Evolutionary conservation across 2,113 vertebrate genomes (phyloP), one percentile per base, ranked within the genome.

Genomic region (Synchiropus splendidus): DNA sequence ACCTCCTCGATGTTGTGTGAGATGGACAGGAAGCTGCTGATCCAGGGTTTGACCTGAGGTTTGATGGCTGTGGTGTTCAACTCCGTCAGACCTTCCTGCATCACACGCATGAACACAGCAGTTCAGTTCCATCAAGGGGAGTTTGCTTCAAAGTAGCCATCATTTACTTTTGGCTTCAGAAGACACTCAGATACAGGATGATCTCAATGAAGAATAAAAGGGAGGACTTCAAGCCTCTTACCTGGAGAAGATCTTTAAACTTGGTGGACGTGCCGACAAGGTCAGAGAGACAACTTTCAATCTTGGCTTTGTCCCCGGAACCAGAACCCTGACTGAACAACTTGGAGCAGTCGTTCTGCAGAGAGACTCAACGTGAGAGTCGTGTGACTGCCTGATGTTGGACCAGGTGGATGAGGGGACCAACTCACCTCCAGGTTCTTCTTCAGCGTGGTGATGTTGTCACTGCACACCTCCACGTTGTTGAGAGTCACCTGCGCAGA

Each of bases 1-100:
- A 97, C 95, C 92, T 99, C 95, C 67, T 99, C 94, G 0, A 99
- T 97, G 74, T 96, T 98, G 79, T 99, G 95, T 13, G 94, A 94
- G 71, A 97, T 86, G 0, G 92, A 92, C 48, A 98, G 84, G 73
- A 99, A 97, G 32, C 86, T 81, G 80, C 89, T 97, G 81, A 98
- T 97, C 94, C 94, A 98, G 0, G 94, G 94, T 76, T 99, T 98
- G 65, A 97, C 86, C 64, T 99, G 94, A 0, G 94, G 94, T 54
- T 92, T 98, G 64, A 98, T 81, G 48, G 94, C 91, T 4, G 94
- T 92, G 64, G 80, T 90, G 74, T 89, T 95, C 46, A 99, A 75
- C 69, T 98, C 95, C 0, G 61, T 85, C 44, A 98, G 84, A 30
- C 95, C 94, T 70, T 98, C 95, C 94, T 99, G 76, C 57, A 30